These are phyloP conservation scores for Anguilla japonica DNA, from an alignment of 2,113 vertebrate genomes.

Conservation along the genomic window DNA sequence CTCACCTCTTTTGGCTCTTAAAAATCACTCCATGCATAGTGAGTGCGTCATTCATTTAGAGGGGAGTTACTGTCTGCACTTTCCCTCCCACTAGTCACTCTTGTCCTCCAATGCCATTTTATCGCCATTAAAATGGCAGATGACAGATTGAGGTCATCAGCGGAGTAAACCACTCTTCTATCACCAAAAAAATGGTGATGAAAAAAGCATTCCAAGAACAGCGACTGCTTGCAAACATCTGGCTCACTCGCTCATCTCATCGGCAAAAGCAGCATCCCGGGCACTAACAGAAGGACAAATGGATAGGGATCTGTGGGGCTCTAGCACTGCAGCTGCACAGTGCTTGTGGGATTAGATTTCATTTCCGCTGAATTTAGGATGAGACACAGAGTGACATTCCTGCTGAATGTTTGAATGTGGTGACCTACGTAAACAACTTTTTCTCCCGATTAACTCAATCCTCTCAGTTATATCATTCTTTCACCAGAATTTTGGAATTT, in stretches of 20 bases:
- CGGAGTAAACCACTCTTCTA: not conserved
- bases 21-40: not conserved
- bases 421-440: not conserved
- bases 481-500: not conserved
- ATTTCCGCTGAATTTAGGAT: not conserved
- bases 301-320: not conserved
- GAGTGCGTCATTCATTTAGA: not conserved
- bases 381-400: not conserved
- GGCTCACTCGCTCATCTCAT: not conserved
- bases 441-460: not conserved
- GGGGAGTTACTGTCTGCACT: not conserved
- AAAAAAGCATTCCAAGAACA: not conserved
- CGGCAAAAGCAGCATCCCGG: not conserved
- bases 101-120: not conserved
- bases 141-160: slow-evolving; percentile 23
- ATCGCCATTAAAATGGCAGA: slow-evolving; percentile 9
- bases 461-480: too few relatives aligned
- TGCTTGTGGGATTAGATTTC: slow-evolving; percentile 5
- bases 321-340: not conserved
- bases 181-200: not conserved
- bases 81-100: not conserved
- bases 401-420: not conserved
- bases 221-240: not conserved
- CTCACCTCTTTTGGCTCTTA: not conserved
- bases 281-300: not conserved